A percentile compares a stretch with the other conserved stretches of the same genome.
These are phyloP conservation scores for Lucifuga dentata DNA, from an alignment of 2,113 vertebrate species.

Conservation along the genomic window DNA sequence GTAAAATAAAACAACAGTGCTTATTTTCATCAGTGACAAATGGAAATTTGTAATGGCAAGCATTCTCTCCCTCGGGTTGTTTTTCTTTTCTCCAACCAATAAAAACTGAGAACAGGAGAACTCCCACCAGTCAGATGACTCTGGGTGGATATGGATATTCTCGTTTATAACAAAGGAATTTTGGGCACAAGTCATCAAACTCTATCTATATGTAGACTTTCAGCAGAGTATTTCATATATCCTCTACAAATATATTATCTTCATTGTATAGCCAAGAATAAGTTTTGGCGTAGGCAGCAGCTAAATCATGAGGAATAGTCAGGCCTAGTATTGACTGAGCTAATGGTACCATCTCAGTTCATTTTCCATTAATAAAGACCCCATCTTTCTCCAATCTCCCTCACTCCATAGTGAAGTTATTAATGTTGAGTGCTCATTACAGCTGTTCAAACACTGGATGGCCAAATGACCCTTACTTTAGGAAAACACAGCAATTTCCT, in stretches of 20 bases:
- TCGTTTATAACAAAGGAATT: slow-evolving; percentile 36
- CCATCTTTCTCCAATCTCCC: slow-evolving; percentile 27
- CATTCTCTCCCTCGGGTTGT: slow-evolving; percentile 48
- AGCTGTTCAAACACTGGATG: slow-evolving; percentile 87
- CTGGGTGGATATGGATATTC: slow-evolving; percentile 46
- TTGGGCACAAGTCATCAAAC: slow-evolving; percentile 32
- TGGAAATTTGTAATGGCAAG: slow-evolving; percentile 50
- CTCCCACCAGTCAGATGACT: slow-evolving; percentile 46
- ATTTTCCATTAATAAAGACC: slow-evolving; percentile 46
- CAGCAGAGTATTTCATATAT: not conserved
- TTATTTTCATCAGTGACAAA: slow-evolving; percentile 67
- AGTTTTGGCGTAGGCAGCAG: slow-evolving; percentile 13
- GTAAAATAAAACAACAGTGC: slow-evolving; percentile 69
- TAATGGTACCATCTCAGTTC: slow-evolving; percentile 40
- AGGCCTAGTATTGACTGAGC: slow-evolving; percentile 4
- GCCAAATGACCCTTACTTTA: slow-evolving; percentile 88
- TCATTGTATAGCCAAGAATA: slow-evolving; percentile 3
- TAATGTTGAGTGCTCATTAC: slow-evolving; percentile 85
- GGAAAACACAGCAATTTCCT: slow-evolving; percentile 88
- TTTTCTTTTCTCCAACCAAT: slow-evolving; percentile 58
- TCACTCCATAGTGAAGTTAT: slow-evolving; percentile 70
- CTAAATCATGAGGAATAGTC: slow-evolving; percentile 20
- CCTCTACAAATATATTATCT: slow-evolving; percentile 13
- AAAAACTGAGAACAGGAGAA: slow-evolving; percentile 44
- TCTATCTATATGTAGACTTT: slow-evolving; percentile 23